phyloP scores from a whole-genome alignment of 2,113 vertebrate species.

The Psettodes erumei region DNA sequence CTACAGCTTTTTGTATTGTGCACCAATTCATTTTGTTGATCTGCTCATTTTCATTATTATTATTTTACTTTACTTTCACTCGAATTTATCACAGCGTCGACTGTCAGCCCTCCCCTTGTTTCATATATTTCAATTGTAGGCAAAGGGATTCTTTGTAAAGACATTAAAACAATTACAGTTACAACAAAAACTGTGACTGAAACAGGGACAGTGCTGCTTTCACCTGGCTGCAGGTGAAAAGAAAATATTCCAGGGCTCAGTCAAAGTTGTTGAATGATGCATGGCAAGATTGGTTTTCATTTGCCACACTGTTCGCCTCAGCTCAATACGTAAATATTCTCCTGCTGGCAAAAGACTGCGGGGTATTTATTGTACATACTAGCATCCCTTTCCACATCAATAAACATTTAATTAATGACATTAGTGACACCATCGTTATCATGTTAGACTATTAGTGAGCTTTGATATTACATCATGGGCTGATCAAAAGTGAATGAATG shows the following conservation, averaged over 20 bases:
- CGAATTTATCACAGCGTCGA: neutral
- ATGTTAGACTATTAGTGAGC: conserved; percentile 75
- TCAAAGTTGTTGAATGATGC: conserved; percentile 24
- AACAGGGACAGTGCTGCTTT: neutral
- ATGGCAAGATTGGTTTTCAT: conserved; percentile 11
- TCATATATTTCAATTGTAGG: neutral
- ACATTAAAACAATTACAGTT: neutral
- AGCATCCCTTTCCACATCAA: conserved; percentile 48
- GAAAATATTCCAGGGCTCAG: conserved; percentile 40
- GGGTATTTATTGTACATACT: conserved; percentile 71
- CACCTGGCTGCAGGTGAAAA: neutral
- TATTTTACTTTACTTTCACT: too few relatives aligned
- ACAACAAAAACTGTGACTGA: neutral
- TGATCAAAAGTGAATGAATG: conserved; percentile 59
- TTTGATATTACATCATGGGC: conserved; percentile 67
- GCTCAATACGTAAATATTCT: conserved; percentile 36
- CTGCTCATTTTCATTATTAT: too few relatives aligned
- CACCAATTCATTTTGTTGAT: neutral
- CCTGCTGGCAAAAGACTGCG: conserved; percentile 54
- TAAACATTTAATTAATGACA: conserved; percentile 73
- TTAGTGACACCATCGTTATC: conserved; percentile 64
- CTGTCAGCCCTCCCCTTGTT: neutral
- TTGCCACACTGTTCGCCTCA: conserved; percentile 37
- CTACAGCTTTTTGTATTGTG: neutral
- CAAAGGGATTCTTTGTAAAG: neutral